These are phyloP conservation scores for Anser cygnoides DNA, from an alignment of 2,113 vertebrate species.

Conservation along the genomic window DNA sequence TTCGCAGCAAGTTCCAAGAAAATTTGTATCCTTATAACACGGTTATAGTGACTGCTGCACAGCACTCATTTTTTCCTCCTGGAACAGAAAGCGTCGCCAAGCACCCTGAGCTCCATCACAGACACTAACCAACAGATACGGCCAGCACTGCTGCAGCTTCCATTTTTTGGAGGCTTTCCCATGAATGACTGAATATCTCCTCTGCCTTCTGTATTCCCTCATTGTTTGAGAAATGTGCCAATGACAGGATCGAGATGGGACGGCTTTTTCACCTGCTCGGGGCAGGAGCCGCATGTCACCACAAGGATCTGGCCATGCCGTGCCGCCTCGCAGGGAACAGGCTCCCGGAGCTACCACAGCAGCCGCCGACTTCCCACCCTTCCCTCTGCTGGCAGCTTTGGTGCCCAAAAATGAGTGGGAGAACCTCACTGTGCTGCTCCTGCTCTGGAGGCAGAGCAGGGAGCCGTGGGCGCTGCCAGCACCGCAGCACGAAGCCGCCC, in stretches of 20 bases:
- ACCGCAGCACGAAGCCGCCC: background rate
- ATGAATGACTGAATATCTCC: background rate
- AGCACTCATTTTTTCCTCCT: background rate
- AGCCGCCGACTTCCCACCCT: background rate
- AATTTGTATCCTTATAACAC: background rate
- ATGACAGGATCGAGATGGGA: background rate
- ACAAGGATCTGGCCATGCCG: rapidly evolving
- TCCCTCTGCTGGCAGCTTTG: background rate
- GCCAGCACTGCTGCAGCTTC: background rate
- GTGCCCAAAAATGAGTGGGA: background rate
- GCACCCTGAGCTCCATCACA: background rate
- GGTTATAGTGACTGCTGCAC: too few species aligned
- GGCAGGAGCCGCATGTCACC: background rate
- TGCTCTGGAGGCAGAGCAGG: background rate
- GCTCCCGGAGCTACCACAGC: background rate
- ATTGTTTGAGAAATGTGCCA: background rate
- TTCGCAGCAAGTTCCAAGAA: background rate
- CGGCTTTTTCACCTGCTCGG: background rate
- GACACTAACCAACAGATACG: background rate
- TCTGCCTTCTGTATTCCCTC: background rate
- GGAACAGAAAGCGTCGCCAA: background rate
- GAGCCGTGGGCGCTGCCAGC: background rate
- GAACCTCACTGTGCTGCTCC: background rate
- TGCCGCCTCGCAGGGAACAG: background rate
- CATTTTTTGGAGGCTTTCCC: background rate